Base-by-base conservation (phyloP, 2,797 vertebrate genomes). In the Malacoctenus gilli region DNA sequence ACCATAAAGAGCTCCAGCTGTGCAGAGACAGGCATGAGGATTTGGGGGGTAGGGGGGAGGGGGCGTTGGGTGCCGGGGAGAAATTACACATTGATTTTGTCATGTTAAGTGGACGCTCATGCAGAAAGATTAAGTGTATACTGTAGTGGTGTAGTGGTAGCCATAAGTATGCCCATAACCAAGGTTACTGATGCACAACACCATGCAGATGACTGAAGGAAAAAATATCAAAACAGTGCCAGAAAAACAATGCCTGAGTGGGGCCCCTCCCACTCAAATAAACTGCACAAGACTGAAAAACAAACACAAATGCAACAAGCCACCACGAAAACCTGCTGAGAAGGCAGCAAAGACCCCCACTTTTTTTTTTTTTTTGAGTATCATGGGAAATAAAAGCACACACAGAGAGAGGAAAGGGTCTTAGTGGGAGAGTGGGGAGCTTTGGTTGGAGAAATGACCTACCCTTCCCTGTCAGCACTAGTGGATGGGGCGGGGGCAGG, bases 391-490 rank as follows among this genome's bases (percentile, higher is more conserved):
- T 72, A 85, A 64, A 94, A 95, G 94, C 95, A 95, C 92, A 95
- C 93, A 95, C 89, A 95, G 90, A 84, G 59, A 78, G 57, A 83
- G 77, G 67, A 81, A 70, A 80, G 72, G 84, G 71, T 84, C 84
- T 86, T 47, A 85, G 81, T 75, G 79, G 92, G 93, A 93, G 68
- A 84, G 79, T 77, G 80, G 79, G 85, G 76, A 83, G 80, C 83
- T 86, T 80, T 85, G 83, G 71, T 87, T 87, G 85, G 86, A 86
- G 85, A 87, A 94, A 96, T 95, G 94, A 99, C 97, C 95, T 99
- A 99, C 97, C 97, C 96, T 95, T 99, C 97, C 96, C 97, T 96
- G 96, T 98, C 96, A 97, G 95, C 95, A 95, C 95, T 98, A 96
- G 96, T 87, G 93, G 96, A 99, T 96, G 96, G 96, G 95, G 97